Percentiles rank a stretch among this genome's conserved stretches.
These are phyloP conservation scores for Amazona vittata DNA, from an alignment of 2,113 vertebrate species.

Conservation along the genomic window DNA sequence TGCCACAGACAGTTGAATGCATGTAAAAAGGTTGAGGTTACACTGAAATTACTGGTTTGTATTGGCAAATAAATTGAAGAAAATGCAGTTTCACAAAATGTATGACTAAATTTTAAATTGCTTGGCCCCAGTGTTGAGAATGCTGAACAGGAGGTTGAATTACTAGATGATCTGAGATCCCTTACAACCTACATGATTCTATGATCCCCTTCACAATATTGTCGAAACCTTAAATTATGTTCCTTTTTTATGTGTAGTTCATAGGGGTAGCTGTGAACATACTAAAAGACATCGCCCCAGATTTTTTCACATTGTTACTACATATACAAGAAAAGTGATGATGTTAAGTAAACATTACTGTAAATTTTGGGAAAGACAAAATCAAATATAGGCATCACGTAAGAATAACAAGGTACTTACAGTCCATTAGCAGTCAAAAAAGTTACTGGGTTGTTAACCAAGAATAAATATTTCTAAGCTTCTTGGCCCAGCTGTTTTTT, in stretches of 20 bases:
- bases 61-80: background rate
- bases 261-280: background rate
- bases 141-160: background rate
- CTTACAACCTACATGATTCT: background rate
- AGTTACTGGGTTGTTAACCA: background rate
- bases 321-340: background rate
- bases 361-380: background rate
- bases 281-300: background rate
- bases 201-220: background rate
- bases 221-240: background rate
- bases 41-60: background rate
- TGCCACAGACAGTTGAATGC: accelerated
- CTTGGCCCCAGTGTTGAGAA: accelerated
- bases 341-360: background rate
- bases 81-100: background rate
- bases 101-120: background rate
- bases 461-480: background rate
- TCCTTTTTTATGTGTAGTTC: background rate
- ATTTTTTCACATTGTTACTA: background rate
- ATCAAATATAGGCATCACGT: background rate
- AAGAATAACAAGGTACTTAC: background rate
- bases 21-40: background rate
- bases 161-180: background rate
- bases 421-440: background rate
- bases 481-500: background rate